These are phyloP conservation scores for Crotophaga sulcirostris DNA, from an alignment of 2,113 vertebrate species.

Conservation along the genomic window DNA sequence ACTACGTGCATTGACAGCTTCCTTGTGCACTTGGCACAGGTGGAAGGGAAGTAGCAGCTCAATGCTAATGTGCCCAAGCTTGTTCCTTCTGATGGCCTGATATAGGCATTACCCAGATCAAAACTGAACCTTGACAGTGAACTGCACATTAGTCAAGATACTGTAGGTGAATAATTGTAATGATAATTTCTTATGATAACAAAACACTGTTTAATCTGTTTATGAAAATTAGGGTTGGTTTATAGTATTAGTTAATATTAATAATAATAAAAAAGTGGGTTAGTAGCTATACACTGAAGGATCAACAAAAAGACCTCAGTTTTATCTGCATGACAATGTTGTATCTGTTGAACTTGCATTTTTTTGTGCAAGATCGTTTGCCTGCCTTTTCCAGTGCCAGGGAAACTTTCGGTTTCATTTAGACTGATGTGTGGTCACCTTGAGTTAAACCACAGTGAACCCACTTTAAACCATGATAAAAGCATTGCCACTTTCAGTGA, in stretches of 20 bases:
- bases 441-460: background rate
- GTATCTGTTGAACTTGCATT: background rate
- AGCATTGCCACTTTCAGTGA: background rate
- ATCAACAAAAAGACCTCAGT: background rate
- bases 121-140: background rate
- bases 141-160: background rate
- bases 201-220: background rate
- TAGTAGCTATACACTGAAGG: background rate
- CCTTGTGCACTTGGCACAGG: background rate
- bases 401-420: background rate
- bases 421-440: background rate
- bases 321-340: background rate
- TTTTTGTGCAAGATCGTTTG: background rate
- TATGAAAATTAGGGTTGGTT: background rate
- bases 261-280: background rate
- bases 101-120: background rate
- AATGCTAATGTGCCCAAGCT: background rate
- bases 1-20: accelerated
- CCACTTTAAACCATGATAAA: background rate
- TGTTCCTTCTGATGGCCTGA: background rate
- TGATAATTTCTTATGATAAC: background rate
- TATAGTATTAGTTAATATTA: background rate
- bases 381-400: background rate
- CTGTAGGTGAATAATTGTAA: background rate
- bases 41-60: background rate